Conservation (phyloP, 2,113 vertebrate species). For the Odontesthes bonariensis region DNA sequence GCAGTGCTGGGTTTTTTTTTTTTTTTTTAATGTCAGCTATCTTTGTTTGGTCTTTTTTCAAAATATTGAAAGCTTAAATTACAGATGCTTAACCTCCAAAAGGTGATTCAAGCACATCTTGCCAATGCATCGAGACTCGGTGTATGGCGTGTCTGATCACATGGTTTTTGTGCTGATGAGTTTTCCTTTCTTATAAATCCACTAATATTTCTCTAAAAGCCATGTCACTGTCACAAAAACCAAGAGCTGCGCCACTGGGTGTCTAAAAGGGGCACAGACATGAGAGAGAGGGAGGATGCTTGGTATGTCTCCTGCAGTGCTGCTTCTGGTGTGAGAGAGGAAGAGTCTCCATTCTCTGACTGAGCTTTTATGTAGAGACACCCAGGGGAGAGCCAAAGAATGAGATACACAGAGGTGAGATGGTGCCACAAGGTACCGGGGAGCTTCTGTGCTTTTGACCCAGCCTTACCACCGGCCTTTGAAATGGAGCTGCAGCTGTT, state of each 20-base stretch:
- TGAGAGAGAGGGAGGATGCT: constrained; percentile 28
- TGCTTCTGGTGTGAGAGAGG: constrained; percentile 69
- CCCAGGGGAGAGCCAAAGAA: constrained; percentile 52
- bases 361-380: constrained; percentile 61
- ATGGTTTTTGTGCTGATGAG: background rate
- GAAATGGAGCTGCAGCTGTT: constrained; percentile 20
- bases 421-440: constrained; percentile 38
- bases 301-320: constrained; percentile 57
- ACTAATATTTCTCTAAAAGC: background rate
- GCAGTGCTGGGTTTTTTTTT: too few species aligned
- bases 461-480: constrained; percentile 30
- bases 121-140: background rate
- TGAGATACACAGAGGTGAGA: constrained; percentile 53
- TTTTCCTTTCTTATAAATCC: background rate
- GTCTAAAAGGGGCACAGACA: constrained; percentile 15
- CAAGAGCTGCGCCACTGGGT: constrained; percentile 1
- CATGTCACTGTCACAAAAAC: background rate
- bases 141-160: background rate
- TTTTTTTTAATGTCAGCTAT: background rate
- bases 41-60: too few species aligned
- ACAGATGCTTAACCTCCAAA: background rate
- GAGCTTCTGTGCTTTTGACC: constrained; percentile 42
- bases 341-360: constrained; percentile 58
- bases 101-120: background rate
- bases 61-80: too few species aligned